phyloP scores from a whole-genome alignment of 2,113 vertebrate genomes.

The Piaya cayana region DNA sequence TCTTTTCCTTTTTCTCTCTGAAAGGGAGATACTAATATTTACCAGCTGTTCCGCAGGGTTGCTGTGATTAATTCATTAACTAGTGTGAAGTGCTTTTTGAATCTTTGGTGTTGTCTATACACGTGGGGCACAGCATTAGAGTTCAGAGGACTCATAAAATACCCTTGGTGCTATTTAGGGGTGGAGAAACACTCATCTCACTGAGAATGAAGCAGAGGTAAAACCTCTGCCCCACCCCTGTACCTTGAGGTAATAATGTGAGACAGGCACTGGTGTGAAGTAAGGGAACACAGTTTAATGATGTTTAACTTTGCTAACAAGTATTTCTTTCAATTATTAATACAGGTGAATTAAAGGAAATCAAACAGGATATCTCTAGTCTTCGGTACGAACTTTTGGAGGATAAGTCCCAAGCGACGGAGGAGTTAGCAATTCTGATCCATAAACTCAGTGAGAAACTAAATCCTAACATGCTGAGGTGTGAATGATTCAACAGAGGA shows the following conservation, averaged over 20 bases:
- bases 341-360: slow-evolving; percentile 90
- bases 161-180: not conserved
- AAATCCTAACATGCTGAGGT: slow-evolving; percentile 75
- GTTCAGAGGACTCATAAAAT: not conserved
- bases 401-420: slow-evolving; percentile 88
- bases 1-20: slow-evolving; percentile 4
- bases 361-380: slow-evolving; percentile 92
- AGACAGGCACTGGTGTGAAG: not conserved
- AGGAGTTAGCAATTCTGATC: slow-evolving; percentile 85
- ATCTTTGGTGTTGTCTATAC: not conserved
- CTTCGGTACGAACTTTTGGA: slow-evolving; percentile 89
- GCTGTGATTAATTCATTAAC: slow-evolving; percentile 54
- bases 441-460: slow-evolving; percentile 88
- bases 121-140: rapidly evolving
- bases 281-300: not conserved
- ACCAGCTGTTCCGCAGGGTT: slow-evolving; percentile 29
- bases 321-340: not conserved
- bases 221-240: not conserved
- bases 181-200: not conserved
- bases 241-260: not conserved
- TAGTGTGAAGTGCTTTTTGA: not conserved
- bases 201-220: not conserved
- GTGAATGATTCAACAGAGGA: slow-evolving; percentile 70
- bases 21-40: slow-evolving; percentile 43
- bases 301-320: not conserved